A percentile compares a stretch with the other conserved stretches of the same genome.
Conservation (phyloP, 2,113 vertebrate species). For the Scolopax mira region DNA sequence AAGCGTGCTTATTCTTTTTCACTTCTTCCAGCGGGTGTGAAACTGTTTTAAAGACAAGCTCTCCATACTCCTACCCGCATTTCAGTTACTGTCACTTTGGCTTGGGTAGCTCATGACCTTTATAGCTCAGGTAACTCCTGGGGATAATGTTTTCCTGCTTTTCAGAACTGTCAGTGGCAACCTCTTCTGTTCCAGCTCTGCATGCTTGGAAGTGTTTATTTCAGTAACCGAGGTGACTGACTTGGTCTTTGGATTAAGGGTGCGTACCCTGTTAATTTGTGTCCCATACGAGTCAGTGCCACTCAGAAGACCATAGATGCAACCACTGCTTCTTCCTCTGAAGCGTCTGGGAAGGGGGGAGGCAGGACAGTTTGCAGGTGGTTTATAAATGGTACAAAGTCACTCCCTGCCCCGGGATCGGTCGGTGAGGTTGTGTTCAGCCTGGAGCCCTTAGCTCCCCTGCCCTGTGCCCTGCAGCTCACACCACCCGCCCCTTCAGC, state of each 20-base stretch:
- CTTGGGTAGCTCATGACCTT: not conserved
- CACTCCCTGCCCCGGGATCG: rapidly evolving
- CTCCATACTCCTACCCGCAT: not conserved
- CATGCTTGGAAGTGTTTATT: not conserved
- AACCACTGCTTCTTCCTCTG: not conserved
- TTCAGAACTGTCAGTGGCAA: not conserved
- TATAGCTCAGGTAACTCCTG: not conserved
- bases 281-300: not conserved
- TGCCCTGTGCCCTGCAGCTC: rapidly evolving
- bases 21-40: not conserved
- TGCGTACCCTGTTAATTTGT: not conserved
- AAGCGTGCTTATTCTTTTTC: not conserved
- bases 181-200: not conserved
- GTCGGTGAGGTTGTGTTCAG: not conserved
- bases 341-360: rapidly evolving
- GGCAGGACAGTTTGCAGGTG: not conserved
- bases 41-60: not conserved
- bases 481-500: not conserved
- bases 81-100: not conserved
- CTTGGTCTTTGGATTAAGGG: not conserved
- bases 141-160: not conserved
- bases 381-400: rapidly evolving
- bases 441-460: not conserved
- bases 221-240: not conserved
- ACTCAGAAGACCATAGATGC: rapidly evolving